A percentile compares a stretch with the other conserved stretches of the same genome.
phyloP scores from a whole-genome alignment of 2,888 invertebrate genomes.

The Temnothorax unifasciatus region DNA sequence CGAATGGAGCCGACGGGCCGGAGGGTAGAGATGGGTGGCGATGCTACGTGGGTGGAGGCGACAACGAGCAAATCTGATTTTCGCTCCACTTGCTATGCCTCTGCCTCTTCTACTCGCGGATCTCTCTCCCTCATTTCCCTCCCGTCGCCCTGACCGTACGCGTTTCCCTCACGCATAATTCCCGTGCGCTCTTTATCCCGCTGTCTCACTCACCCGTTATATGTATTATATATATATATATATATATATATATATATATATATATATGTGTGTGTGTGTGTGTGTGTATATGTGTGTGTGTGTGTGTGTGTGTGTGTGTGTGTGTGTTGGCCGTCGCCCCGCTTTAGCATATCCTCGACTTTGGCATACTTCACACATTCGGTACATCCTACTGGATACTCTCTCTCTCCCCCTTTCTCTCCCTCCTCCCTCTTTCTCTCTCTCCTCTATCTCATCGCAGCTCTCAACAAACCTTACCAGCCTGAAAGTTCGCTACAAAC shows the following conservation, averaged over 20 bases:
- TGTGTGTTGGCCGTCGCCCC: background rate
- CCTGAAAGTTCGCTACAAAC: slow-evolving; percentile 65
- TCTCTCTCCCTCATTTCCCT: slow-evolving; percentile 27
- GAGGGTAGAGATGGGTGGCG: slow-evolving; percentile 72
- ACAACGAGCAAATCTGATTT: slow-evolving; percentile 86
- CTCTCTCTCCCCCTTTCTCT: background rate
- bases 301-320: too few species aligned
- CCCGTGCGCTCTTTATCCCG: slow-evolving; percentile 43
- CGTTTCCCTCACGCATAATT: slow-evolving; percentile 61
- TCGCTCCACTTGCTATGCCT: slow-evolving; percentile 83
- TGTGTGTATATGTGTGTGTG: too few species aligned
- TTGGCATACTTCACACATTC: slow-evolving; percentile 80
- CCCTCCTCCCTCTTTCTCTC: background rate
- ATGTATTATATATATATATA: background rate
- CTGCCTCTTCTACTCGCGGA: slow-evolving; percentile 66
- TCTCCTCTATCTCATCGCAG: background rate
- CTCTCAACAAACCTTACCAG: slow-evolving; percentile 29
- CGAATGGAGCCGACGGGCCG: slow-evolving; percentile 76
- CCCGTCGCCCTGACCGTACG: slow-evolving; percentile 13
- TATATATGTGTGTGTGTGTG: too few species aligned
- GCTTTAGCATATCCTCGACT: slow-evolving; percentile 76
- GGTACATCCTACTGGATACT: slow-evolving; percentile 1
- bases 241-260: too few species aligned
- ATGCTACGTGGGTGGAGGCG: slow-evolving; percentile 81
- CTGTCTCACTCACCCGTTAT: slow-evolving; percentile 20